These are phyloP conservation scores for Quadriops clusia DNA, from an alignment of 2,888 invertebrate genomes.

Conservation along the genomic window DNA sequence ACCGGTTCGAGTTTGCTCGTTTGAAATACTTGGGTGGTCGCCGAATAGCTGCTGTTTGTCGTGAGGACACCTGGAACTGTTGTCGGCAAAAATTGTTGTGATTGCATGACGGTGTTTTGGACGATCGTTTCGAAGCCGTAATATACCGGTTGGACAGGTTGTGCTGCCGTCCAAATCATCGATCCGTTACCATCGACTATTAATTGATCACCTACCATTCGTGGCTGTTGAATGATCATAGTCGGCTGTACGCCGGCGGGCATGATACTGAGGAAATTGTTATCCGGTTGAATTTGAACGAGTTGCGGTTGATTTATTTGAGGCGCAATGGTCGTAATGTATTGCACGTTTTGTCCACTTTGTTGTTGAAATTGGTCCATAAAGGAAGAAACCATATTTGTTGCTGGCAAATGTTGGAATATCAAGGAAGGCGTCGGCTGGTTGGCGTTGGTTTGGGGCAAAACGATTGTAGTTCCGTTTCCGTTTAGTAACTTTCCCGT, in stretches of 20 bases:
- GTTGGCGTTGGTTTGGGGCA: constrained; percentile 15
- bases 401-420: constrained; percentile 46
- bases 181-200: constrained; percentile 34
- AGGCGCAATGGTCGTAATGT: constrained; percentile 58
- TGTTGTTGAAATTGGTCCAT: constrained; percentile 59
- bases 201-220: constrained; percentile 30
- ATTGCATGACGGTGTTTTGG: constrained; percentile 82
- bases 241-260: constrained; percentile 31
- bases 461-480: constrained; percentile 18
- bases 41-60: constrained; percentile 71
- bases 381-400: constrained; percentile 47
- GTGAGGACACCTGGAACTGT: constrained; percentile 70
- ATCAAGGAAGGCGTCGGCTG: constrained; percentile 49
- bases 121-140: constrained; percentile 78
- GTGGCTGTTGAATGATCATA: constrained; percentile 31
- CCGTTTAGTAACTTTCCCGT: too few relatives aligned
- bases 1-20: constrained; percentile 76
- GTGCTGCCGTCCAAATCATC: constrained; percentile 29
- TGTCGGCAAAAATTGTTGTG: constrained; percentile 72
- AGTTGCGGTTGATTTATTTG: constrained; percentile 29
- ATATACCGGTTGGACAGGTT: constrained; percentile 63
- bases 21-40: constrained; percentile 76
- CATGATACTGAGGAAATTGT: constrained; percentile 31
- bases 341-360: constrained; percentile 61
- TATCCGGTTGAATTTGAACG: constrained; percentile 40